Base-by-base conservation (phyloP, 1,140 invertebrate genomes). In the Drosophila suzukii region DNA sequence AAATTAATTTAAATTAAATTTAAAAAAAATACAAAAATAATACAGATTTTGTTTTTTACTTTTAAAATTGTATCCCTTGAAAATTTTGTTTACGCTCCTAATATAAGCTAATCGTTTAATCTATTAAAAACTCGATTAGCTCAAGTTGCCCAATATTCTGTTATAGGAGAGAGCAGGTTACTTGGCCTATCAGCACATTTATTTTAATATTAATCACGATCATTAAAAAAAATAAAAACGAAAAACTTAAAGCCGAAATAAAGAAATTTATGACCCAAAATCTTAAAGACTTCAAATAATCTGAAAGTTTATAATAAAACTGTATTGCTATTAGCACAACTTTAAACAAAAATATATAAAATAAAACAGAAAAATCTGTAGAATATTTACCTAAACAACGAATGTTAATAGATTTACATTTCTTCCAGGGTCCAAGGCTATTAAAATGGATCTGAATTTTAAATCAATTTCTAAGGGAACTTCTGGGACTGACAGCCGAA, bases 391-490 rank as follows among this genome's bases (percentile, higher is more conserved):
- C 4, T 4, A 12, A 10, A 12, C 12, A 10, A 11, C 43, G 4
- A 10, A 20, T 17, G 43, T 20, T 20, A 17, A 5, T 20, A n/a
- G 17, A 46, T 24, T 46, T 24, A 17, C 24, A 41, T 41, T 2
- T 7, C n/a, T 0, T 6, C 13, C 24, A n/a, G 30, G 7, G 27
- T 3, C 13, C 3, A 49, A 24, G 6, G 12, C 24, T 13, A 27
- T 7, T 27, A 6, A n/a, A 49, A 30, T 49, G 27, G 6, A 49
- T 30, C 3, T n/a, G 0, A 30, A 30, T 24, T 15, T 10, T 3
- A 43, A 51, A 47, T 58, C 43, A 41, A 59, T 51, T 68, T 17
- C 17, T 13, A 43, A 67, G 60, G 68, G 53, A 86, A 75, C 17
- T 27, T 12, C 10, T 24, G 44, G 3, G 47, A 38, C 62, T 68